phyloP scores from a whole-genome alignment of 2,113 vertebrate species.

The Prietella phreatophila region DNA sequence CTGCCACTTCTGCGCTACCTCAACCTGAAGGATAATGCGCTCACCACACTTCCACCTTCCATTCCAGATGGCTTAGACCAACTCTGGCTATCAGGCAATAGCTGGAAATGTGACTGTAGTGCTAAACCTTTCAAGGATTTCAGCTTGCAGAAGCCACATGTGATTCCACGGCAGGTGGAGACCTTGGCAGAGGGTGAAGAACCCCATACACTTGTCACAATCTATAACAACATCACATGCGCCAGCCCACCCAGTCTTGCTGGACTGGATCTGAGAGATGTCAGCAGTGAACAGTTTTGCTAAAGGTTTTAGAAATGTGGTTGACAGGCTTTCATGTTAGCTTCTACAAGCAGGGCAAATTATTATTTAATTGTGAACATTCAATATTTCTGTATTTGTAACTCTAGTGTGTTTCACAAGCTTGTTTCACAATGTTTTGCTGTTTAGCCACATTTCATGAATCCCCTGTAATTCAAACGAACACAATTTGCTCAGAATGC shows the following conservation, averaged over 20 bases:
- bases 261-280: slow-evolving; percentile 84
- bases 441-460: slow-evolving; percentile 1
- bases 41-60: slow-evolving; percentile 72
- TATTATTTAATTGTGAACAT: slow-evolving; percentile 11
- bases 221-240: slow-evolving; percentile 94
- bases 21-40: slow-evolving; percentile 79
- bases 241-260: slow-evolving; percentile 69
- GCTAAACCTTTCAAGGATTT: slow-evolving; percentile 78
- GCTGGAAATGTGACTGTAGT: slow-evolving; percentile 86
- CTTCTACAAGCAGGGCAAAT: slow-evolving; percentile 16
- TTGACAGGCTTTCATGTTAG: background rate
- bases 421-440: background rate
- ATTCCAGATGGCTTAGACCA: slow-evolving; percentile 77
- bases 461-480: background rate
- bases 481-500: background rate
- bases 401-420: background rate
- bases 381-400: background rate
- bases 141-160: slow-evolving; percentile 70
- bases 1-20: slow-evolving; percentile 81
- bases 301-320: slow-evolving; percentile 40
- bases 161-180: slow-evolving; percentile 81
- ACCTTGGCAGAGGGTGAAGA: slow-evolving; percentile 82
- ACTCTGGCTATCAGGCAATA: slow-evolving; percentile 87
- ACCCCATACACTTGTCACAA: slow-evolving; percentile 71
- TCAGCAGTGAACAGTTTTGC: slow-evolving; percentile 78